Base-by-base conservation (phyloP, 2,888 invertebrate genomes). In the Orthonevra nobilis region DNA sequence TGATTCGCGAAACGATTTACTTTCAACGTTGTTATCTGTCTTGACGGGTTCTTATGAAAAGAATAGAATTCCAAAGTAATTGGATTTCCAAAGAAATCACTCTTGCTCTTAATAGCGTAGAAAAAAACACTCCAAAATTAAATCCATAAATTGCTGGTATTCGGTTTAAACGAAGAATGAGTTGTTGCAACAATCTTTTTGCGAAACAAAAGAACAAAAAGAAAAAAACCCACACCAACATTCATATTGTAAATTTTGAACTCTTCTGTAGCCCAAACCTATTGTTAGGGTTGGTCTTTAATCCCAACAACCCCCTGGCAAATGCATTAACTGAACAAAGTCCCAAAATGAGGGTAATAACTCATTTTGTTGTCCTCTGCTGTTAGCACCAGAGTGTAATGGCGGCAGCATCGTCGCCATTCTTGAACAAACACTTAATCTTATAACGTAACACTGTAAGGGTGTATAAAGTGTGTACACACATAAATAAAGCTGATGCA, bases 261-360 rank as follows among this genome's bases (percentile, higher is more conserved):
- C 63, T 52, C 34, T 77, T 52, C 52, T 30, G 15, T 46, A 58
- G 20, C 9, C n/a, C 20, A 10, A 44, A 23, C 23, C 34, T 32
- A 6, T 42, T 12, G 32, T 15, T 6, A 40, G 30, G 23, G 42
- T 26, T 19, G 28, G 7, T 15, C 23, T 23, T 36, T 20, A 42
- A 26, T 30, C 30, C 54, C 23, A 14, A 42, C 52, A 20, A 40
- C 58, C 32, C 58, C 38, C 23, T 48, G n/a, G 46, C 32, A 66
- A 79, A 79, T 79, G 66, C 72, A 79, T 79, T 79, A 79, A 79
- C 79, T 72, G 79, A 72, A 54, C 64, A 61, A 72, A 72, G 44
- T 72, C 66, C 66, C 48, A 72, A 77, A 79, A 79, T 79, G 72
- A 72, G 79, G 61, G 72, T 61, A 66, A 79, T 79, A 79, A 79